A percentile compares a stretch with the other conserved stretches of the same genome.
These are phyloP conservation scores for Hyperopisus bebe DNA, from an alignment of 2,113 vertebrate genomes.

Conservation along the genomic window DNA sequence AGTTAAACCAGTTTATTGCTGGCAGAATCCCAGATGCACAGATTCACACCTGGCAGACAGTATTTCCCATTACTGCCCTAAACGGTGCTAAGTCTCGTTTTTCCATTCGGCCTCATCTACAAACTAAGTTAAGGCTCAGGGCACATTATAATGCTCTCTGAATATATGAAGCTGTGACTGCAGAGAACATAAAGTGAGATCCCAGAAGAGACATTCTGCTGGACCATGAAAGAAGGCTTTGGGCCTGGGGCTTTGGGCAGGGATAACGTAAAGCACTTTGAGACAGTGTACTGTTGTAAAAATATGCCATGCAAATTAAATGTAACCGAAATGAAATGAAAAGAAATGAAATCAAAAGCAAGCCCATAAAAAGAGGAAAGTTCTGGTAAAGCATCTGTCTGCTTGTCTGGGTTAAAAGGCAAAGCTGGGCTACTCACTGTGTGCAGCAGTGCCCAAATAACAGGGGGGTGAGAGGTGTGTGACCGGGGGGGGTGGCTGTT, in stretches of 20 bases:
- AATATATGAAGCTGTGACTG: not conserved
- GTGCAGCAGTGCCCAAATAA: not conserved
- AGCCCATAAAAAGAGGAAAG: not conserved
- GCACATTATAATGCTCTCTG: not conserved
- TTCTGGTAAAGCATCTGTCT: not conserved
- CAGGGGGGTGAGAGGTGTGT: not conserved
- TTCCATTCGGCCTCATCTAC: not conserved
- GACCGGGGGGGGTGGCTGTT: not conserved
- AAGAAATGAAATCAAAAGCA: not conserved
- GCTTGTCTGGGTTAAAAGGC: not conserved
- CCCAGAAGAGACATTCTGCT: not conserved
- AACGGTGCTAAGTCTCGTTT: not conserved
- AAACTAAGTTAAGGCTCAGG: not conserved
- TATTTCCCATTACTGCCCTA: not conserved
- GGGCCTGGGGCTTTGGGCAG: not conserved
- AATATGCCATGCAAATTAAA: not conserved
- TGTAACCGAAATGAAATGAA: not conserved
- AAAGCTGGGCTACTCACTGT: not conserved
- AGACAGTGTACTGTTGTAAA: not conserved
- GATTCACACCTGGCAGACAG: not conserved
- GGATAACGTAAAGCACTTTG: not conserved
- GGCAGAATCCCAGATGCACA: not conserved
- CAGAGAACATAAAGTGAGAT: not conserved
- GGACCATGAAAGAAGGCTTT: not conserved
- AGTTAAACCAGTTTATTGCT: not conserved